Percentiles rank a stretch among this genome's conserved stretches.
These are phyloP conservation scores for Epizoanthus stellaris DNA, from an alignment of 92 coral and sea anemone genomes.

Conservation along the genomic window DNA sequence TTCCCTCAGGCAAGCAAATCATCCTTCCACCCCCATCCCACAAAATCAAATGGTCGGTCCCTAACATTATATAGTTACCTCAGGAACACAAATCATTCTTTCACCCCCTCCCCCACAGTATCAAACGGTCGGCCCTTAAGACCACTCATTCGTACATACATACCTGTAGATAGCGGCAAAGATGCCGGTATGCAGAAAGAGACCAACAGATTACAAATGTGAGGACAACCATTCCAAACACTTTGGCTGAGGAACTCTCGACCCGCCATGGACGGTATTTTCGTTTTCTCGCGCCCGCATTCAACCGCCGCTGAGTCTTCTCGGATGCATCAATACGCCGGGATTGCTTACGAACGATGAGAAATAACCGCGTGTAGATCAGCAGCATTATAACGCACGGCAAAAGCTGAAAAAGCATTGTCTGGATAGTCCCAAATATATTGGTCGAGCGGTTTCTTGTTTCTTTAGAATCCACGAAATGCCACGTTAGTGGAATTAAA, in stretches of 20 bases:
- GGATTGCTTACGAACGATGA: constrained; percentile 4
- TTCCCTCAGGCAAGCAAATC: too few species aligned
- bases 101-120: too few species aligned
- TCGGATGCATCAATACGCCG: constrained; percentile 6
- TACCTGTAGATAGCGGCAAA: constrained; percentile 25
- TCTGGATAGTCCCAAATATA: constrained; percentile 6
- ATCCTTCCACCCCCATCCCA: too few species aligned
- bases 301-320: not conserved
- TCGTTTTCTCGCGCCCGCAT: not conserved
- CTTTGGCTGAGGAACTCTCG: constrained; percentile 3
- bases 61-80: too few species aligned
- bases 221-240: constrained; percentile 15
- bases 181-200: not conserved
- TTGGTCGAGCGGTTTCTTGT: not conserved
- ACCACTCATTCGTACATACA: not conserved
- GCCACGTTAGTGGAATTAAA: not conserved
- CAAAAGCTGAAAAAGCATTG: not conserved
- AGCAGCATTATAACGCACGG: constrained; percentile 17
- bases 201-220: constrained; percentile 24
- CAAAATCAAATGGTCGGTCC: too few species aligned
- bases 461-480: not conserved
- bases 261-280: not conserved
- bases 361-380: constrained; percentile 4
- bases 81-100: too few species aligned
- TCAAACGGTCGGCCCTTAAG: too few species aligned